A percentile compares a stretch with the other conserved stretches of the same genome.
Conservation (phyloP, 2,113 vertebrate genomes). For the Gnathonemus echidnorhynchus region DNA sequence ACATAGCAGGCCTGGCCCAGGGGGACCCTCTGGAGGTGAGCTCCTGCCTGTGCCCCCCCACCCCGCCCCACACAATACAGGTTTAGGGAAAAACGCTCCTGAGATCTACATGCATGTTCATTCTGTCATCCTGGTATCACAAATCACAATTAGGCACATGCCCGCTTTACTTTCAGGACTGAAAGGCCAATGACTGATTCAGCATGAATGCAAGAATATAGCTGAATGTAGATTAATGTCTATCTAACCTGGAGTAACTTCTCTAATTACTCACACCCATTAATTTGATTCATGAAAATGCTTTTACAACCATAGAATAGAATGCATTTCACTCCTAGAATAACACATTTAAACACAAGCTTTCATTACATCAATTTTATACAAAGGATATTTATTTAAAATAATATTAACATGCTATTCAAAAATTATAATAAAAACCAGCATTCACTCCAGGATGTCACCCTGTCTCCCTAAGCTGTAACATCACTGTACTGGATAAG, state of each 20-base stretch:
- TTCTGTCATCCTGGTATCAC: background rate
- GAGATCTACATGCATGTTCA: background rate
- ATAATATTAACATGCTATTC: background rate
- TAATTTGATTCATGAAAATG: background rate
- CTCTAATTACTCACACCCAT: background rate
- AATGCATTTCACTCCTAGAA: background rate
- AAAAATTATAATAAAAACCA: background rate
- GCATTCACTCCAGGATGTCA: background rate
- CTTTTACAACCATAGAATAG: background rate
- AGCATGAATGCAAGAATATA: background rate
- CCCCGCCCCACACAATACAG: background rate
- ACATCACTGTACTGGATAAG: background rate
- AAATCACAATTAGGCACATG: background rate
- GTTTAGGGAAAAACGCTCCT: background rate
- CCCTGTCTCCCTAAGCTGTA: background rate
- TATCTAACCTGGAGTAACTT: background rate
- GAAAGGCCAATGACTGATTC: background rate
- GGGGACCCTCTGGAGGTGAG: constrained; percentile 59
- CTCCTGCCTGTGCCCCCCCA: constrained; percentile 48
- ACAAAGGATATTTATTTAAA: background rate
- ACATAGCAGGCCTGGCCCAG: constrained; percentile 75
- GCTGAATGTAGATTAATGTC: background rate
- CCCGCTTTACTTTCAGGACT: background rate
- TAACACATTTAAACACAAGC: background rate
- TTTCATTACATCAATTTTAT: background rate